These are phyloP conservation scores for Sericinus montela DNA, from an alignment of 2,888 invertebrate genomes.

Conservation along the genomic window DNA sequence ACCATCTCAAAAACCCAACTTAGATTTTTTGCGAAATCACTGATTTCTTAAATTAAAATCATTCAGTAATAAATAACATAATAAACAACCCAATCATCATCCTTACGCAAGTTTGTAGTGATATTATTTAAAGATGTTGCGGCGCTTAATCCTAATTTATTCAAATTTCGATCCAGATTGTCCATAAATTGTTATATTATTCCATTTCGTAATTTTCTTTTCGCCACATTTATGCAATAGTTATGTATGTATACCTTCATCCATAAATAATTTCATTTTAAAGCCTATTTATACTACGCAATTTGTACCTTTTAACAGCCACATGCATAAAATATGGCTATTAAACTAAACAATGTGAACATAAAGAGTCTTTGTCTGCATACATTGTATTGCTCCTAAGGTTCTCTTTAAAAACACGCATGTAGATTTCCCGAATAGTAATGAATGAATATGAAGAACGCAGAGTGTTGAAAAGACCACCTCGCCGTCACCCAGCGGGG, in stretches of 20 bases:
- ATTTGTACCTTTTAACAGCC: slow-evolving; percentile 30
- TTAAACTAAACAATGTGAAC: slow-evolving; percentile 36
- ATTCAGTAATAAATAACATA: no score
- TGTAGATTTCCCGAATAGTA: slow-evolving; percentile 31
- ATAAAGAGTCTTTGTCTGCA: slow-evolving; percentile 34
- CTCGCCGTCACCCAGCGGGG: slow-evolving; percentile 49
- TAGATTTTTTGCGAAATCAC: no score
- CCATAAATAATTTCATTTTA: slow-evolving; percentile 26
- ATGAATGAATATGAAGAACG: slow-evolving; percentile 25
- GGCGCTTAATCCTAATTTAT: slow-evolving; percentile 11
- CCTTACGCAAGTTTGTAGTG: not conserved
- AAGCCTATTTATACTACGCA: slow-evolving; percentile 26
- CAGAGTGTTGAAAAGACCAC: slow-evolving; percentile 34
- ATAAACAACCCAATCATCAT: not conserved
- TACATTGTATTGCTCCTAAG: slow-evolving; percentile 30
- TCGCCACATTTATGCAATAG: not conserved
- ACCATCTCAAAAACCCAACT: no score
- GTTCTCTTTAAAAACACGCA: slow-evolving; percentile 23
- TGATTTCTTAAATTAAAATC: no score
- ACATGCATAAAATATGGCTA: slow-evolving; percentile 35
- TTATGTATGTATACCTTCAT: not conserved
- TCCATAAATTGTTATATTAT: slow-evolving; percentile 2
- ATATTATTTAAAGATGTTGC: not conserved
- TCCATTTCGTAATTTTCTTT: not conserved
- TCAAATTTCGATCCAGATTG: slow-evolving; percentile 9